Evolutionary conservation across 64 coral and sea anemone species (phyloP), one percentile per base, ranked within the genome.

Genomic region (Stylophora pistillata): DNA sequence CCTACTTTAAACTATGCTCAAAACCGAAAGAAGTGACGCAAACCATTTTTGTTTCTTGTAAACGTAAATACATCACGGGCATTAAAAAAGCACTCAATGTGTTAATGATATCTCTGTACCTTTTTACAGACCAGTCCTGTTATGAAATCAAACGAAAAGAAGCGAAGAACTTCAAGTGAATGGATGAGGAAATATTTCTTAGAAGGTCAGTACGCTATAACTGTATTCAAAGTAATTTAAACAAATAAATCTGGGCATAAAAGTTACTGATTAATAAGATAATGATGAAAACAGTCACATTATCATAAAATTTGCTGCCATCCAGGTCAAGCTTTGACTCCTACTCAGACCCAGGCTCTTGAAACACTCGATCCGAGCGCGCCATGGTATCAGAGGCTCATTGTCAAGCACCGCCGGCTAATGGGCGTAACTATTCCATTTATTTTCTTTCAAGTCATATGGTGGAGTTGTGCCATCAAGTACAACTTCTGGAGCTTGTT

Each of bases 391-490:
- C 66, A 92, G 78, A 76, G 41, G 58, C 32, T 91, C 10, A 53
- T 95, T 11, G 91, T 97, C 15, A 89, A 92, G 23, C 91, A 97
- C 76, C 82, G 95, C 17, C 88, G 91, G 41, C 33, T 93, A 2
- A 15, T 97, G 53, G 95, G 95, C 15, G 66, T 97, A 31, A 30
- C 85, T 14, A 87, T 97, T 58, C 95, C 95, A n/a, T 78, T 78
- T 47, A 30, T 78, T 4, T 81, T 97, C 52, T 92, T 87, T 41
- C 91, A 97, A 69, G 60, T 97, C 2, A 82, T 89, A 47, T 97
- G 95, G 95, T 97, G 91, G 91, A 89, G 91, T 63, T 87, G 74
- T 28, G 87, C 87, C 9, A 90, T 97, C 20, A 92, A 77, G 33
- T 81, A 97, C 77, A 72, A 90, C 75, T 92, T 90, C 53, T 93